Percentiles rank a stretch among this genome's conserved stretches.
These are phyloP conservation scores for Hirtodrosophila trivittata DNA, from an alignment of 2,888 invertebrate species.

Conservation along the genomic window DNA sequence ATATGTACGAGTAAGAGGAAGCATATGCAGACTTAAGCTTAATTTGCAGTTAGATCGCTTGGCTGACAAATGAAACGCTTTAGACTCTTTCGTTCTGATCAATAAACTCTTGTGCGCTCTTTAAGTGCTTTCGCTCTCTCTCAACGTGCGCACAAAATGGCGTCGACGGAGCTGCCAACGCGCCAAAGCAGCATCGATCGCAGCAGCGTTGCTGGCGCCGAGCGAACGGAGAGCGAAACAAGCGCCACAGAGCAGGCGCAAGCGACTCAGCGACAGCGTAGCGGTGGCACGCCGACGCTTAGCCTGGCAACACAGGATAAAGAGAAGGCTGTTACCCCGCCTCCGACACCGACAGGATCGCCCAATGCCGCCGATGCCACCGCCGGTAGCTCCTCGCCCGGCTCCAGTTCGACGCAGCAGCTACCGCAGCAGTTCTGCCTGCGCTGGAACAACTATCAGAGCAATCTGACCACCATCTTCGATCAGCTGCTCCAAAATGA, in stretches of 20 bases:
- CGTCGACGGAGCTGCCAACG: slow-evolving; percentile 56
- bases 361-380: slow-evolving; percentile 19
- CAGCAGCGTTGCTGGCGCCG: slow-evolving; percentile 17
- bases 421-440: slow-evolving; percentile 92
- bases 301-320: slow-evolving; percentile 25
- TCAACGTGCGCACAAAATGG: slow-evolving; percentile 52
- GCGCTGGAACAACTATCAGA: slow-evolving; percentile 97
- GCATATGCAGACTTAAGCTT: slow-evolving; percentile 17
- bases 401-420: slow-evolving; percentile 21
- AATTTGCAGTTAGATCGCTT: not conserved
- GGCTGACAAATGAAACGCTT: slow-evolving; percentile 19
- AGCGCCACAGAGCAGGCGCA: slow-evolving; percentile 60
- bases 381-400: slow-evolving; percentile 34
- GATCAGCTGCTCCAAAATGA: slow-evolving; percentile 95
- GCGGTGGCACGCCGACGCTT: slow-evolving; percentile 32
- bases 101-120: slow-evolving; percentile 23
- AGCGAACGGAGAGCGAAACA: slow-evolving; percentile 46
- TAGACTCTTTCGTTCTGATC: slow-evolving; percentile 28
- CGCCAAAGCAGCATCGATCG: slow-evolving; percentile 32
- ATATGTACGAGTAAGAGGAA: slow-evolving; percentile 30
- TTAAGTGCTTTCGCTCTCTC: slow-evolving; percentile 23
- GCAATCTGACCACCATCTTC: slow-evolving; percentile 91
- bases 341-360: slow-evolving; percentile 9
- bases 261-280: slow-evolving; percentile 66
- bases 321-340: slow-evolving; percentile 35